Percentiles rank a stretch among this genome's conserved stretches.
Evolutionary conservation across 2,888 invertebrate genomes (phyloP).

Genomic region (Watsonalla binaria): DNA sequence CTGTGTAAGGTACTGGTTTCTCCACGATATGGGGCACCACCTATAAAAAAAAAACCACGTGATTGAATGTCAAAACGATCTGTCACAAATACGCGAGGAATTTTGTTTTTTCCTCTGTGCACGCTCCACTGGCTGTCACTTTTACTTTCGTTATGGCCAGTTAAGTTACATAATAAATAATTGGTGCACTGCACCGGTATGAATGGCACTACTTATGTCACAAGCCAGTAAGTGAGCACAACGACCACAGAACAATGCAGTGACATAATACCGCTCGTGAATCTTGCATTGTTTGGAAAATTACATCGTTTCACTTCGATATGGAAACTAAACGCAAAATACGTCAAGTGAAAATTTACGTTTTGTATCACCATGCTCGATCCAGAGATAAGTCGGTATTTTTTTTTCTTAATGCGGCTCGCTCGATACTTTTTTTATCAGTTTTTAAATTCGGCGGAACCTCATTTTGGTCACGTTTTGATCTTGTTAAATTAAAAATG

Average conservation of each 20-base stretch:
- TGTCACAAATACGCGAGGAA: slow-evolving; percentile 31
- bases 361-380: neutral
- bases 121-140: slow-evolving; percentile 52
- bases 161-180: slow-evolving; percentile 48
- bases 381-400: neutral
- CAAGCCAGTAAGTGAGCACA: slow-evolving; percentile 25
- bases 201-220: slow-evolving; percentile 42
- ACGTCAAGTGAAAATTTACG: neutral
- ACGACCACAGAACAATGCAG: slow-evolving; percentile 10
- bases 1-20: slow-evolving; percentile 85
- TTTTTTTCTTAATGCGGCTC: neutral
- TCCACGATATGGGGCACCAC: slow-evolving; percentile 85
- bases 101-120: slow-evolving; percentile 30
- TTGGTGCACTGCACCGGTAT: slow-evolving; percentile 36
- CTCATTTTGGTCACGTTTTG: slow-evolving; percentile 2
- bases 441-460: neutral
- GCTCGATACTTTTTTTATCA: neutral
- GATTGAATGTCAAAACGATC: slow-evolving; percentile 2
- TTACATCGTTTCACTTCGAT: slow-evolving; percentile 9
- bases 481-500: slow-evolving; percentile 2
- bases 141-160: slow-evolving; percentile 64
- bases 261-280: slow-evolving; percentile 9
- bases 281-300: slow-evolving; percentile 5
- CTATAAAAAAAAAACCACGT: slow-evolving; percentile 32
- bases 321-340: slow-evolving; percentile 2